phyloP scores from a whole-genome alignment of 2,797 vertebrate species.

The Florisuga fusca region DNA sequence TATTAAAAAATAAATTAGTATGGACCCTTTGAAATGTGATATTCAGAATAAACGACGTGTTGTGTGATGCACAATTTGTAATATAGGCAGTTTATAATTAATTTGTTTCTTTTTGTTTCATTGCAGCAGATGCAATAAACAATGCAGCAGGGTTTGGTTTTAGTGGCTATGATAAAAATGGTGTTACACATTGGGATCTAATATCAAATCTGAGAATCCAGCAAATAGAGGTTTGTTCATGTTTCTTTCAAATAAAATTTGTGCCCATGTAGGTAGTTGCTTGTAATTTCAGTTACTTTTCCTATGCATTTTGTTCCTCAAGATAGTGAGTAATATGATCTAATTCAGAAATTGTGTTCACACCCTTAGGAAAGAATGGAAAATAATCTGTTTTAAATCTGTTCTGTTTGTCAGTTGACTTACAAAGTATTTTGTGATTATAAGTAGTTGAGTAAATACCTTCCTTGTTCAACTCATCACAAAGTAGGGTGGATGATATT shows the following conservation, averaged over 20 bases:
- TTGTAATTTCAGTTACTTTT: neutral
- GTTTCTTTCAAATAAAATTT: neutral
- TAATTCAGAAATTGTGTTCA: neutral
- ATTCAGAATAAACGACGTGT: neutral
- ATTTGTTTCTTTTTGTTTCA: neutral
- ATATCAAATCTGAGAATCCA: slow-evolving; percentile 95
- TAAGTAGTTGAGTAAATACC: neutral
- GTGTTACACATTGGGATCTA: slow-evolving; percentile 90
- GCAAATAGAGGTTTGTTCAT: slow-evolving; percentile 91
- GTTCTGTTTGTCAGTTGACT: neutral
- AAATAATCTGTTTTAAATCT: neutral
- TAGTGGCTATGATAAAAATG: slow-evolving; percentile 92
- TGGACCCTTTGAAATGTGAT: neutral
- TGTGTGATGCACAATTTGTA: neutral
- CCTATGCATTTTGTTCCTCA: neutral
- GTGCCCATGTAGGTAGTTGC: neutral
- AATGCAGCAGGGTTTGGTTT: slow-evolving; percentile 98
- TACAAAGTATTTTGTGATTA: neutral
- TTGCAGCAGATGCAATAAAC: slow-evolving; percentile 95
- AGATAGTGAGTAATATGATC: neutral
- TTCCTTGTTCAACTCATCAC: neutral
- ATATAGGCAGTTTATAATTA: neutral
- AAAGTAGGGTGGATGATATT: neutral
- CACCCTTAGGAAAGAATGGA: neutral
- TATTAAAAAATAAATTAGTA: no score